Base-by-base conservation (phyloP, 2,888 invertebrate genomes). In the Spodoptera littoralis region DNA sequence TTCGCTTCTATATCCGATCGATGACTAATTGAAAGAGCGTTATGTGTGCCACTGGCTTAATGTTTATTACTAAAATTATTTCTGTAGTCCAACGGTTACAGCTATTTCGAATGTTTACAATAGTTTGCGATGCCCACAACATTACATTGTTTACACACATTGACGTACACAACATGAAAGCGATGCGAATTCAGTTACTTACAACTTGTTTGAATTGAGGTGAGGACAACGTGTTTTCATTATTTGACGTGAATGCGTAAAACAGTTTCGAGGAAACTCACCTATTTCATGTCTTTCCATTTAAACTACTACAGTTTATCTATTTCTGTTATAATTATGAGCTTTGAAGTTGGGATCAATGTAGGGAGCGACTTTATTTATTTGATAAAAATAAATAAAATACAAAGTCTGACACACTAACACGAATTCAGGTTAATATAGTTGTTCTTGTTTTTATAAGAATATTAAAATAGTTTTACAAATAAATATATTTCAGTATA, bases 41-140 rank as follows among this genome's bases (percentile, higher is more conserved):
- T 71, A 68, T 70, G 73, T 73, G 79, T 76, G 70, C 76, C 68
- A 66, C 67, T 53, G 70, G 75, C 72, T 76, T 77, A 72, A 82
- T 80, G 83, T 86, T 85, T 84, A 85, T 81, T 73, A 64, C 59
- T 70, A 76, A 79, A 81, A 71, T 81, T 84, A 88, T 85, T 88
- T 84, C 77, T 73, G 83, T 74, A 73, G 73, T 80, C 75, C 80
- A 78, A 64, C 73, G 54, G 75, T 76, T 82, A 76, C 77, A 75
- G 74, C 62, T 69, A 75, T 74, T 77, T 78, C 55, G 49, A 70
- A 67, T 79, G 73, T 78, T 73, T 72, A 73, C 54, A 66, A 64
- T 69, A 54, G 70, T 56, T 70, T 78, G 65, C 65, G 66, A 54
- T 70, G 65, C 64, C 57, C 60, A 49, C 64, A 73, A 65, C 50